These are phyloP conservation scores for Archilochus colubris DNA, from an alignment of 2,113 vertebrate genomes.

Conservation along the genomic window DNA sequence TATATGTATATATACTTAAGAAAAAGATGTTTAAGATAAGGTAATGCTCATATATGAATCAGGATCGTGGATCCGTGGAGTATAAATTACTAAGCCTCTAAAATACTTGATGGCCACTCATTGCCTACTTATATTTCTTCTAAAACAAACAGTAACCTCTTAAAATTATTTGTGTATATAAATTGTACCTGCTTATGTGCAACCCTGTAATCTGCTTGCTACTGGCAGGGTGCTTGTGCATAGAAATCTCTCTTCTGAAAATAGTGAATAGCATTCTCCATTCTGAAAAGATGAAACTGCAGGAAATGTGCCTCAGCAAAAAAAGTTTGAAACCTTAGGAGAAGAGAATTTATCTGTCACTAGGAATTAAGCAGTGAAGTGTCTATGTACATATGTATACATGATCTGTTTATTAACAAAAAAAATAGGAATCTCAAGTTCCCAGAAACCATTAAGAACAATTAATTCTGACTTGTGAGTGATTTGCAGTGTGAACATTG, in stretches of 20 bases:
- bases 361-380: neutral
- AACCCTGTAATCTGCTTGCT: neutral
- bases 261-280: too few species aligned
- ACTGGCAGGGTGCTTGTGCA: neutral
- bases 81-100: neutral
- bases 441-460: neutral
- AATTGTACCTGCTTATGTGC: fast-evolving
- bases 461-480: neutral
- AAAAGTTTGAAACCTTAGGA: neutral
- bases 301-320: neutral
- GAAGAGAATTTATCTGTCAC: neutral
- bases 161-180: neutral
- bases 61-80: neutral
- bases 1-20: neutral
- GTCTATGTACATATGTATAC: neutral
- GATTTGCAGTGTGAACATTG: neutral
- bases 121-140: neutral
- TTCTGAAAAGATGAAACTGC: neutral
- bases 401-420: neutral
- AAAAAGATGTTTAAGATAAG: neutral
- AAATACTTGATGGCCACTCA: neutral
- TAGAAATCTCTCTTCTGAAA: neutral
- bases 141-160: neutral
- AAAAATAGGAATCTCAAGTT: neutral
- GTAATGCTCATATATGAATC: neutral